These are phyloP conservation scores for Crepidodera aurea DNA, from an alignment of 2,888 invertebrate species.

Conservation along the genomic window DNA sequence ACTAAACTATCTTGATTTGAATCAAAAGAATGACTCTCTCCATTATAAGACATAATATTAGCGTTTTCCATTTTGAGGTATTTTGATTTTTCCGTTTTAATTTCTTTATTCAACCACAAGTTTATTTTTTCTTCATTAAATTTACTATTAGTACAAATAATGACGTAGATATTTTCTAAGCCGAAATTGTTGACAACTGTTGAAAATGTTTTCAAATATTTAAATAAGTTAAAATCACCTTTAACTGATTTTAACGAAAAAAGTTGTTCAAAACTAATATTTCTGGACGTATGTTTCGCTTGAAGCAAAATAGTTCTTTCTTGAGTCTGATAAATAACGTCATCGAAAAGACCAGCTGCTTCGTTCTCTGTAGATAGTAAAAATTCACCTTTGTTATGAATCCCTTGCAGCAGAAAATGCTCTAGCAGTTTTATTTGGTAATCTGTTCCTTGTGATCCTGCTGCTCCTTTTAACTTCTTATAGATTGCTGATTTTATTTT, in stretches of 20 bases:
- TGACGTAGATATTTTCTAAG: background rate
- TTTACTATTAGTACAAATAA: constrained; percentile 4
- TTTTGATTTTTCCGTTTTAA: background rate
- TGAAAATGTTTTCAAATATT: background rate
- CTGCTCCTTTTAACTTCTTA: background rate
- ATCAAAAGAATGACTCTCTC: background rate
- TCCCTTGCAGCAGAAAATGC: constrained; percentile 1
- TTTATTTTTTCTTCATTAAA: background rate
- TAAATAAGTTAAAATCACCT: constrained; percentile 6
- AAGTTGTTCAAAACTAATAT: background rate
- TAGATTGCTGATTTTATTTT: background rate
- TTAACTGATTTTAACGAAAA: background rate
- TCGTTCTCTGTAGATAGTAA: constrained; percentile 6
- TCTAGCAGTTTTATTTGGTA: constrained; percentile 12
- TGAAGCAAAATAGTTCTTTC: background rate
- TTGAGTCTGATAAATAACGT: constrained; percentile 1
- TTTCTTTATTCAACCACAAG: background rate
- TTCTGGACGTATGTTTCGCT: background rate
- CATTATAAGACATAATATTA: background rate
- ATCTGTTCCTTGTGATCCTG: background rate
- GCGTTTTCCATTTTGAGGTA: background rate
- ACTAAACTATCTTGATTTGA: background rate
- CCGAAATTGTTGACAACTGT: background rate
- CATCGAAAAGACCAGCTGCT: constrained; percentile 3
- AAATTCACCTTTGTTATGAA: background rate